Evolutionary conservation across 1,140 invertebrate genomes (phyloP).

Genomic region (Drosophila arawakana): DNA sequence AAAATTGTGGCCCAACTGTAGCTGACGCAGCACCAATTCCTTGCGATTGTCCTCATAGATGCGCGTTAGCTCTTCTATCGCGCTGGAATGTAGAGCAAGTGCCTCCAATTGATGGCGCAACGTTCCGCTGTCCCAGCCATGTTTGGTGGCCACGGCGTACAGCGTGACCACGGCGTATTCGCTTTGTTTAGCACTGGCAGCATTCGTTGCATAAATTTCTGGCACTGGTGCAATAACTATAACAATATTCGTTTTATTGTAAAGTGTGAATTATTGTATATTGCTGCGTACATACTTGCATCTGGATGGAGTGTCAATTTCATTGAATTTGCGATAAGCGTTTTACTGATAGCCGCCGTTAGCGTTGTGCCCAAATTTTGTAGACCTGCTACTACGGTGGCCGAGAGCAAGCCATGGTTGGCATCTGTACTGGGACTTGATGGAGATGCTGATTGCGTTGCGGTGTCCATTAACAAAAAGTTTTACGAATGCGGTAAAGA

Average conservation of each 20-base stretch:
- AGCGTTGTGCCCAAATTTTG: constrained; percentile 64
- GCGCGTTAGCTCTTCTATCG: constrained; percentile 68
- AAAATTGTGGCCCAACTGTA: constrained; percentile 72
- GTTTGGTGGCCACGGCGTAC: constrained; percentile 73
- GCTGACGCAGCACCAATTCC: constrained; percentile 66
- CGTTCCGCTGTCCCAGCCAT: constrained; percentile 49
- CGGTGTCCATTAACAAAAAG: constrained; percentile 34
- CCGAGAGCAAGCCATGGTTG: constrained; percentile 53
- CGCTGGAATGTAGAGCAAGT: constrained; percentile 35
- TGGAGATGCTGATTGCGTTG: constrained; percentile 14
- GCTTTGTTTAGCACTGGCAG: constrained; percentile 76
- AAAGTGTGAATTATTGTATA: neutral
- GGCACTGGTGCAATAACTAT: constrained; percentile 78
- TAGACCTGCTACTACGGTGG: constrained; percentile 72
- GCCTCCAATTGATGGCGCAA: constrained; percentile 65
- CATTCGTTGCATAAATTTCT: constrained; percentile 78
- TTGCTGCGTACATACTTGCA: constrained; percentile 63
- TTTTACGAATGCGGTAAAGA: neutral
- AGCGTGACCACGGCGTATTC: constrained; percentile 80
- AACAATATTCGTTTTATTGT: too few relatives aligned
- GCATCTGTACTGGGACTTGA: constrained; percentile 9
- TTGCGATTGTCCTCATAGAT: constrained; percentile 75
- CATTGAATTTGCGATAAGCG: constrained; percentile 72
- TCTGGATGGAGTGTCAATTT: constrained; percentile 78
- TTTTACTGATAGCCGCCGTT: constrained; percentile 58